Conservation (phyloP, 1,140 invertebrate genomes). For the Ectropis grisescens region DNA sequence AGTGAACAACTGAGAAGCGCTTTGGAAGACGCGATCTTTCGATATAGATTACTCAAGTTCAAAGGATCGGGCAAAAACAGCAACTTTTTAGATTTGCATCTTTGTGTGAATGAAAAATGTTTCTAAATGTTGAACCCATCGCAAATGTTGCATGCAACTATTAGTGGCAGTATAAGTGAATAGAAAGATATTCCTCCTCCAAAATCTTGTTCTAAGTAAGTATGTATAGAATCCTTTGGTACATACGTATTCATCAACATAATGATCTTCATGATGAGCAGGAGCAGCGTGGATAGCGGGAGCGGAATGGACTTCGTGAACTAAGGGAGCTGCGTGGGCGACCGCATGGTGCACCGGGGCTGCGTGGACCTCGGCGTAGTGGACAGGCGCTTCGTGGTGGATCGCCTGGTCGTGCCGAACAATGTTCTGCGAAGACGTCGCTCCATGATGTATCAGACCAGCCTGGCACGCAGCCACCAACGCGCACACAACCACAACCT, state of each 20-base stretch:
- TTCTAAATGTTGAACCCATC: too few relatives aligned
- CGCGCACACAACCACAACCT: slow-evolving; percentile 38
- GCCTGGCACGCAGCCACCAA: slow-evolving; percentile 51
- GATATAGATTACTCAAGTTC: too few relatives aligned
- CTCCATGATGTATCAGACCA: slow-evolving; percentile 55
- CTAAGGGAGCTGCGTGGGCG: slow-evolving; percentile 9
- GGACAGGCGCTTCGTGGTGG: slow-evolving; percentile 39
- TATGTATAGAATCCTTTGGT: too few relatives aligned
- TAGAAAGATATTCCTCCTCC: too few relatives aligned
- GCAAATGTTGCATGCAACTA: too few relatives aligned
- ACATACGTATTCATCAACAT: slow-evolving; percentile 56
- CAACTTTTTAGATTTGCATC: too few relatives aligned
- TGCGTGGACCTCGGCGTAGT: slow-evolving; percentile 18
- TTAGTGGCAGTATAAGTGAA: too few relatives aligned
- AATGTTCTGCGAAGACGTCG: slow-evolving; percentile 56
- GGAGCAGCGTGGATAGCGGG: slow-evolving; percentile 19
- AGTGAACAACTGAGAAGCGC: too few relatives aligned
- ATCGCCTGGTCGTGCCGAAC: slow-evolving; percentile 38
- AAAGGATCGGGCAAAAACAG: too few relatives aligned
- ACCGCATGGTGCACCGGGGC: slow-evolving; percentile 8
- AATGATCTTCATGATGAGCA: slow-evolving; percentile 41
- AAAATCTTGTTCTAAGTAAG: too few relatives aligned
- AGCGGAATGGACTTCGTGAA: slow-evolving; percentile 5
- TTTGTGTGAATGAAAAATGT: too few relatives aligned
- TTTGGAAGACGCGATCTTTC: too few relatives aligned